phyloP scores from a whole-genome alignment of 30 jellyfish, hydroid and myxozoan species.

The Mastigias papua region DNA sequence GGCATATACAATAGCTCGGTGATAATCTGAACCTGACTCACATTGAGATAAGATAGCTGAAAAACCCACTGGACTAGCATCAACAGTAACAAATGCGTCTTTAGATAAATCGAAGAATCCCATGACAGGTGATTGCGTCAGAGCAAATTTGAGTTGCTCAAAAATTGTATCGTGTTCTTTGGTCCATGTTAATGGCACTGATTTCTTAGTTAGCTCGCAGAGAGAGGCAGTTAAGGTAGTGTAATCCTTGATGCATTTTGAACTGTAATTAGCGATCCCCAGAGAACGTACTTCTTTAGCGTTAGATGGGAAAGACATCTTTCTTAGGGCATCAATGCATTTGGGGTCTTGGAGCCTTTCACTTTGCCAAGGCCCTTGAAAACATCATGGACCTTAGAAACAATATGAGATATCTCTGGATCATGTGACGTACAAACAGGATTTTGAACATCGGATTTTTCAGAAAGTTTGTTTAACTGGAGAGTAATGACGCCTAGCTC shows the following conservation, averaged over 20 bases:
- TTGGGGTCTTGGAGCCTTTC: slow-evolving; percentile 53
- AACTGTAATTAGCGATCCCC: slow-evolving; percentile 43
- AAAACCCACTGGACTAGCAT: slow-evolving; percentile 55
- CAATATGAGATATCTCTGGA: background rate
- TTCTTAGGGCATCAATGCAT: slow-evolving; percentile 18
- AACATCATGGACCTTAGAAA: background rate
- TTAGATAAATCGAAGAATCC: slow-evolving; percentile 32
- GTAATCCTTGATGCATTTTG: slow-evolving; percentile 14
- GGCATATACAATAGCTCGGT: slow-evolving; percentile 39
- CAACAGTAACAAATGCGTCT: slow-evolving; percentile 35
- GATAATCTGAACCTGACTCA: background rate
- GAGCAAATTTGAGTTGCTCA: slow-evolving; percentile 23
- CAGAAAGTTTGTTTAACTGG: background rate
- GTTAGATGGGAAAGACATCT: slow-evolving; percentile 15
- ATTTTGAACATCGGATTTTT: background rate
- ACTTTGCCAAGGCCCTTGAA: slow-evolving; percentile 23
- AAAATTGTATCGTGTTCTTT: slow-evolving; percentile 31
- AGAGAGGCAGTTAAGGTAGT: slow-evolving; percentile 63
- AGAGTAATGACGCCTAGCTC: slow-evolving; percentile 9
- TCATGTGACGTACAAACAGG: background rate
- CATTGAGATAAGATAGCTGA: too few species aligned
- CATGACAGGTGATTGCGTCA: slow-evolving; percentile 36
- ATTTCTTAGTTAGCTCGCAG: slow-evolving; percentile 26
- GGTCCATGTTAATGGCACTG: slow-evolving; percentile 17
- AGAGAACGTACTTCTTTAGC: slow-evolving; percentile 36